Base-by-base conservation (phyloP, 2,797 vertebrate genomes). In the Falco berigora region DNA sequence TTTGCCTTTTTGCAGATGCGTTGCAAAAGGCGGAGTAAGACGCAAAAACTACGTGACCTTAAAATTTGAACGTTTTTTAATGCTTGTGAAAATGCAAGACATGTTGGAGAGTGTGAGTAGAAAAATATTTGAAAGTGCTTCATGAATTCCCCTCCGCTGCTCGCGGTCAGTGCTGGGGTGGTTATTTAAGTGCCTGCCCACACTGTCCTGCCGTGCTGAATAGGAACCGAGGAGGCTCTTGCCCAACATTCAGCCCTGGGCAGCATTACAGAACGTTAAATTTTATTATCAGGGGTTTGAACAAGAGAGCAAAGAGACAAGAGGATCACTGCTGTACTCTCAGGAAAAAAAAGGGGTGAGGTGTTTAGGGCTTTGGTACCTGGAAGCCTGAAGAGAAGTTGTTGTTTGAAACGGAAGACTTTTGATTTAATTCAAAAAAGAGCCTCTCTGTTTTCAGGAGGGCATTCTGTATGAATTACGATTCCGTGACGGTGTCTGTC, bases 381-480 rank as follows among this genome's bases (percentile, higher is more conserved):
- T 22, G 55, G 46, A 32, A 30, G 44, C 4, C 30, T 34, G 50
- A 64, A 28, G 50, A 28, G 38, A 12, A 38, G 59, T 0, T 4
- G 28, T n/a, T 14, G 13, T 28, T 47, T 42, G 71, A 27, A 63
- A 6, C 3, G 2, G 25, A 42, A 75, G 82, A 10, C 71, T 42
- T 42, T 42, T 23, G 59, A 22, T 55, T 55, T 14, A 16, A 14
- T 30, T 24, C 24, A 12, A 4, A 20, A 36, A 20, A 27, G n/a
- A 66, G 52, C 36, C 12, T 6, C 34, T 14, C 28, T 59, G 50
- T 14, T 73, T 46, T 38, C 40, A 14, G 80, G 40, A 46, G 14
- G n/a, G 40, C 2, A 1, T 42, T 64, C 25, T 5, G 1, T 10
- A 8, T 47, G 36, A 49, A 49, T 49, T 18, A 27, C 1, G 64